These are phyloP conservation scores for Notothenia rossii DNA, from an alignment of 2,113 vertebrate species.

Conservation along the genomic window DNA sequence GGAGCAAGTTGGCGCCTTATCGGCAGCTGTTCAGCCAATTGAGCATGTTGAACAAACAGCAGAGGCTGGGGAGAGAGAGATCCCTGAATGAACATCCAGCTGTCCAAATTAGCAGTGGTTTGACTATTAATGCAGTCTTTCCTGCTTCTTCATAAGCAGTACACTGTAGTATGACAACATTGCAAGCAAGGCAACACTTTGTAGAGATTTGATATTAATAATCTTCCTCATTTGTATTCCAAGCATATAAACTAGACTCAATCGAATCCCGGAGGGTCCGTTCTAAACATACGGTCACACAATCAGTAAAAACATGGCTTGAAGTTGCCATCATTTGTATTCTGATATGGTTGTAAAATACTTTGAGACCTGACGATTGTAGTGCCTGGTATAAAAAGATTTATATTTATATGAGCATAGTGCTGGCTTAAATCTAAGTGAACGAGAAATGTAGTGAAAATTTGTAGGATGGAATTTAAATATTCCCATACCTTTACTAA, in stretches of 20 bases:
- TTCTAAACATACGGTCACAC: neutral
- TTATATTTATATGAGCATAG: no score
- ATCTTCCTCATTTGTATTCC: neutral
- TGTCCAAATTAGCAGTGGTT: neutral
- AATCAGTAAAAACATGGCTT: neutral
- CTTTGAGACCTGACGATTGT: no score
- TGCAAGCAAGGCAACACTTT: neutral
- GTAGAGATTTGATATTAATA: neutral
- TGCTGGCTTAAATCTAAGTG: no score
- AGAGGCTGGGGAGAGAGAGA: neutral
- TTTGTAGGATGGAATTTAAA: no score
- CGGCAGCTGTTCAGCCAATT: conserved; percentile 34
- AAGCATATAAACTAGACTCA: neutral
- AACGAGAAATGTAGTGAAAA: no score
- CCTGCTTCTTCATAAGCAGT: neutral
- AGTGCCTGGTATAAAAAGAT: no score
- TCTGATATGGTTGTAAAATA: neutral
- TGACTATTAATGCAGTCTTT: neutral
- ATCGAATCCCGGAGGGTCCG: neutral
- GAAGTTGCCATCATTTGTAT: neutral
- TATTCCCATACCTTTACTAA: neutral
- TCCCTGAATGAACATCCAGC: neutral
- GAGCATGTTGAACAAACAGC: conserved; percentile 8
- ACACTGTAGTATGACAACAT: neutral
- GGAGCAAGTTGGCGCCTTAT: conserved; percentile 33